A percentile compares a stretch with the other conserved stretches of the same genome.
phyloP scores from a whole-genome alignment of 2,797 vertebrate genomes.

The Bradypodion pumilum region DNA sequence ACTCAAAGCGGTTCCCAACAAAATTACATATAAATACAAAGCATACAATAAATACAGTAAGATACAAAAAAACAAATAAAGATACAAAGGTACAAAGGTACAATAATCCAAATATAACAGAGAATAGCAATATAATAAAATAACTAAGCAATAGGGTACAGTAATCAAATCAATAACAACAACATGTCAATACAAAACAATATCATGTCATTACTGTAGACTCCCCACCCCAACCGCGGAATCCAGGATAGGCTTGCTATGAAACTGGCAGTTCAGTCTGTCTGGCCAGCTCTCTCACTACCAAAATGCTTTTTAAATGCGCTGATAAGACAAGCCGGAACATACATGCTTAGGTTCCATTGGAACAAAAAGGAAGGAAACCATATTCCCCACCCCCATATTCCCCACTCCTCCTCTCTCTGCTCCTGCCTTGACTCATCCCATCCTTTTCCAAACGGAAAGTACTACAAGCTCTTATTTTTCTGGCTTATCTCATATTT shows the following conservation, averaged over 20 bases:
- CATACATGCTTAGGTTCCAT: background rate
- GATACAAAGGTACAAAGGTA: no score
- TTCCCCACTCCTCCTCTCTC: fast-evolving
- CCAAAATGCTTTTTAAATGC: fast-evolving
- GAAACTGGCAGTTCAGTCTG: background rate
- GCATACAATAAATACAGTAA: no score
- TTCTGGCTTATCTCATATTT: slow-evolving; percentile 72
- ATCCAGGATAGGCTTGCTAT: background rate
- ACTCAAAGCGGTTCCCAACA: no score
- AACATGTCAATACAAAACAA: no score
- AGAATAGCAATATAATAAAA: no score
- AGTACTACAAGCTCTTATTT: slow-evolving; percentile 25
- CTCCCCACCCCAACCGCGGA: no score
- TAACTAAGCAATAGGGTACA: no score
- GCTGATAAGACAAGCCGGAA: background rate
- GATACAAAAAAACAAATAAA: no score
- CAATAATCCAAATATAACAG: no score
- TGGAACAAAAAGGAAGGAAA: fast-evolving
- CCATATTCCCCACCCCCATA: fast-evolving
- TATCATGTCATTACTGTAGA: no score
- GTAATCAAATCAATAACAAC: no score
- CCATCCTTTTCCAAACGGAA: slow-evolving; percentile 23
- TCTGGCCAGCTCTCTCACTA: background rate
- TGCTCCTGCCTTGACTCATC: background rate
- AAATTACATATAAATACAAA: no score